These are phyloP conservation scores for Zaprionus gabonicus DNA, from an alignment of 1,140 invertebrate genomes.

Conservation along the genomic window DNA sequence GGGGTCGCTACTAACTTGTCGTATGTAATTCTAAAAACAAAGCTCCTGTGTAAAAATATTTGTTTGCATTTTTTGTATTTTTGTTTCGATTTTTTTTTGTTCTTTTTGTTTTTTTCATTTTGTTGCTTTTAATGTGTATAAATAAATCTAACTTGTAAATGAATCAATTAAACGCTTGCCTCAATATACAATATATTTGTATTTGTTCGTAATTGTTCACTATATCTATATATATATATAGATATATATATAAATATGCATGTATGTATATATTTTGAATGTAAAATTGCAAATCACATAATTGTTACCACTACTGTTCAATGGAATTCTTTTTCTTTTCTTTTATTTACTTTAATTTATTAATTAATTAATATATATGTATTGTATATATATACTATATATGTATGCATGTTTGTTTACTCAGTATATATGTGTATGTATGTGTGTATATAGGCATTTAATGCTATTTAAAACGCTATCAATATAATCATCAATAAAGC, in stretches of 20 bases:
- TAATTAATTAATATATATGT: slow-evolving; percentile 38
- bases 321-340: slow-evolving; percentile 71
- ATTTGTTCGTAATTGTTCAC: slow-evolving; percentile 67
- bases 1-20: slow-evolving; percentile 36
- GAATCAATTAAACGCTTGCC: slow-evolving; percentile 79
- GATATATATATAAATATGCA: slow-evolving; percentile 52
- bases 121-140: slow-evolving; percentile 65
- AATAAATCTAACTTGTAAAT: slow-evolving; percentile 80
- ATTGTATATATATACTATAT: slow-evolving; percentile 65
- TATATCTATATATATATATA: slow-evolving; percentile 55
- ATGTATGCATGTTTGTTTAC: slow-evolving; percentile 28
- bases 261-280: slow-evolving; percentile 76
- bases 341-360: slow-evolving; percentile 56
- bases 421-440: slow-evolving; percentile 46
- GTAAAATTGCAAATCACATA: slow-evolving; percentile 84
- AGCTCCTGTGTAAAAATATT: slow-evolving; percentile 76
- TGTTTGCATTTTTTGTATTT: slow-evolving; percentile 36
- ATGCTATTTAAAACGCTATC: slow-evolving; percentile 83
- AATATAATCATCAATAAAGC: slow-evolving; percentile 82
- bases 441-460: slow-evolving; percentile 76
- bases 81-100: slow-evolving; percentile 26
- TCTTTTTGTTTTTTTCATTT: slow-evolving; percentile 31
- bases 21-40: slow-evolving; percentile 62
- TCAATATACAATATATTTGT: slow-evolving; percentile 71
- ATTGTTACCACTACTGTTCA: slow-evolving; percentile 82